Percentiles rank a stretch among this genome's conserved stretches.
Conservation (phyloP, 2,113 vertebrate genomes). For the Sinocyclocheilus maitianheensis region DNA sequence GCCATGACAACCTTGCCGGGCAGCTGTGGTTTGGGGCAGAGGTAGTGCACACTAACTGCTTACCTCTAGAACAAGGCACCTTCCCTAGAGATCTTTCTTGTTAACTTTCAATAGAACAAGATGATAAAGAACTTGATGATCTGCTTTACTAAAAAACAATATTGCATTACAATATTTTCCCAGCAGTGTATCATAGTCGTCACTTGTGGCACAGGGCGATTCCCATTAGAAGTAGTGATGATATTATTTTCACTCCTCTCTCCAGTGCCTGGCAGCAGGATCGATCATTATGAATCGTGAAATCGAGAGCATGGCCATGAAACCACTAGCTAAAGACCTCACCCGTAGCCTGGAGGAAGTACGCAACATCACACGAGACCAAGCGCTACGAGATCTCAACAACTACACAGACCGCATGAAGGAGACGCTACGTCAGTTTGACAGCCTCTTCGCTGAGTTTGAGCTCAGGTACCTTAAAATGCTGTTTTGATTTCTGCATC, state of each 20-base stretch:
- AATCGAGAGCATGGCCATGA: conserved; percentile 98
- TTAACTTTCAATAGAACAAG: background rate
- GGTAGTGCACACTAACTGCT: conserved; percentile 70
- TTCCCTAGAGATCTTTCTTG: conserved; percentile 2
- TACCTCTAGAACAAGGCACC: background rate
- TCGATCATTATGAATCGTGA: conserved; percentile 99
- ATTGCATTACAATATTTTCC: background rate
- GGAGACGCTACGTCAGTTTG: conserved; percentile 90
- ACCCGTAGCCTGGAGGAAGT: conserved; percentile 94
- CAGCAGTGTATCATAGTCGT: background rate
- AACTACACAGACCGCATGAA: conserved; percentile 92
- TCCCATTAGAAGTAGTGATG: background rate
- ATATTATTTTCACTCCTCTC: conserved; percentile 14
- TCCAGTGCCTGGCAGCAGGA: conserved; percentile 93
- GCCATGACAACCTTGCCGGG: conserved; percentile 96
- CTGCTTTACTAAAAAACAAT: background rate
- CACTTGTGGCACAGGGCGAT: background rate
- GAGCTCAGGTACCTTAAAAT: conserved; percentile 87
- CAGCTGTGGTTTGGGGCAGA: conserved; percentile 98
- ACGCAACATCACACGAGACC: conserved; percentile 90
- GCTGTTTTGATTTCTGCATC: conserved; percentile 8
- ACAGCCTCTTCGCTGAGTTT: conserved; percentile 95
- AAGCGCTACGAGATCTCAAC: conserved; percentile 92
- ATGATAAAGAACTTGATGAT: background rate
- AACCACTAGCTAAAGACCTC: conserved; percentile 92